Evolutionary conservation across 2,888 invertebrate species (phyloP).

Genomic region (Agrotis ipsilon): DNA sequence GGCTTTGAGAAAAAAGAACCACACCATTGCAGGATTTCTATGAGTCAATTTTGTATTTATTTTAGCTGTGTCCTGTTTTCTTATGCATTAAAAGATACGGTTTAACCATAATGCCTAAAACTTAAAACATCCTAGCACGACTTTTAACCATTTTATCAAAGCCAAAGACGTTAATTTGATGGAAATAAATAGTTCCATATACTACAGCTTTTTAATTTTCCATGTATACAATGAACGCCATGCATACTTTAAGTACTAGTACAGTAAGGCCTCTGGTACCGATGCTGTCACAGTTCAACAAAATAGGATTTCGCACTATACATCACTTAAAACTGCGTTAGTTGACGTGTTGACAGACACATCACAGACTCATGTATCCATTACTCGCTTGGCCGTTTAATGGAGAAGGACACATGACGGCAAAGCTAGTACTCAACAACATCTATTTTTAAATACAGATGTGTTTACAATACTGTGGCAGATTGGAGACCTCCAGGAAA

Average conservation of each 20-base stretch:
- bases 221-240: no score
- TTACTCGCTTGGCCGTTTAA: background rate
- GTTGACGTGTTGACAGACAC: background rate
- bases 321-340: background rate
- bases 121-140: no score
- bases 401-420: background rate
- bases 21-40: background rate
- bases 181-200: no score
- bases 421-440: background rate
- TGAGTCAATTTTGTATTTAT: no score
- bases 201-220: no score
- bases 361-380: background rate
- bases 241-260: no score
- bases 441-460: slow-evolving; percentile 15
- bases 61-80: no score
- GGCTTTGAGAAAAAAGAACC: slow-evolving; percentile 24
- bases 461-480: background rate
- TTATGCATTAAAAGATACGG: background rate
- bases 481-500: background rate
- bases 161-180: no score
- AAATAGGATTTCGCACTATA: background rate
- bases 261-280: no score
- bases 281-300: background rate
- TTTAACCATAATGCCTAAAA: background rate
- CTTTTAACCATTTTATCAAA: no score